phyloP scores from a whole-genome alignment of 2,888 invertebrate genomes.

The Yponomeuta malinellus region DNA sequence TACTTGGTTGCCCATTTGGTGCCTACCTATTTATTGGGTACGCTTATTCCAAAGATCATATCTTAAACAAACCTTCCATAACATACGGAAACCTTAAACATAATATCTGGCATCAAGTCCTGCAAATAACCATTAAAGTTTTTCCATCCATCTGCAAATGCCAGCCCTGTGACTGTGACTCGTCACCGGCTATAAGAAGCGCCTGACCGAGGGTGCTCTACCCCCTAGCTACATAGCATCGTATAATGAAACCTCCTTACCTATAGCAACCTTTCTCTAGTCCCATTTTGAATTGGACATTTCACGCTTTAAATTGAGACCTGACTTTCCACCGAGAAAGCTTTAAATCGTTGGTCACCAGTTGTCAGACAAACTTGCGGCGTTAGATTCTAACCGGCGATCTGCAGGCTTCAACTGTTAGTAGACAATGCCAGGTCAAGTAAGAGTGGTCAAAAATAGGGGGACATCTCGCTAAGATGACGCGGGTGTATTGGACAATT shows the following conservation, averaged over 20 bases:
- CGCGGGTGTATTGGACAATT: slow-evolving; percentile 63
- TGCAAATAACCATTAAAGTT: not conserved
- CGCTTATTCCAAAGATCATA: no score
- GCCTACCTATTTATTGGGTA: no score
- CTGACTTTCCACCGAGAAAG: not conserved
- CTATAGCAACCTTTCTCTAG: slow-evolving; percentile 21
- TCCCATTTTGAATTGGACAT: slow-evolving; percentile 22
- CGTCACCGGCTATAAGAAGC: slow-evolving; percentile 56
- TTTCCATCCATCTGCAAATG: not conserved
- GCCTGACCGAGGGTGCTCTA: slow-evolving; percentile 44
- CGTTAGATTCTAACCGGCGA: not conserved
- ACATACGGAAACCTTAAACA: no score
- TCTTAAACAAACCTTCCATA: no score
- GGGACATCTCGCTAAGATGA: slow-evolving; percentile 57
- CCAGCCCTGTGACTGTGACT: slow-evolving; percentile 20
- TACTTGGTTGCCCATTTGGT: no score
- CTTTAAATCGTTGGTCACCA: not conserved
- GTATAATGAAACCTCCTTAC: slow-evolving; percentile 61
- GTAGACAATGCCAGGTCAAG: not conserved
- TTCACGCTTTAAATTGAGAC: not conserved
- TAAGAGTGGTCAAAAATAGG: not conserved
- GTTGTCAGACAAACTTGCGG: not conserved
- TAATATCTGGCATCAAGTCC: not conserved
- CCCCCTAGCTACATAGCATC: slow-evolving; percentile 38
- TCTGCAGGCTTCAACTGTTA: not conserved